A percentile compares a stretch with the other conserved stretches of the same genome.
phyloP scores from a whole-genome alignment of 2,888 invertebrate genomes.

The Anodontia alba region DNA sequence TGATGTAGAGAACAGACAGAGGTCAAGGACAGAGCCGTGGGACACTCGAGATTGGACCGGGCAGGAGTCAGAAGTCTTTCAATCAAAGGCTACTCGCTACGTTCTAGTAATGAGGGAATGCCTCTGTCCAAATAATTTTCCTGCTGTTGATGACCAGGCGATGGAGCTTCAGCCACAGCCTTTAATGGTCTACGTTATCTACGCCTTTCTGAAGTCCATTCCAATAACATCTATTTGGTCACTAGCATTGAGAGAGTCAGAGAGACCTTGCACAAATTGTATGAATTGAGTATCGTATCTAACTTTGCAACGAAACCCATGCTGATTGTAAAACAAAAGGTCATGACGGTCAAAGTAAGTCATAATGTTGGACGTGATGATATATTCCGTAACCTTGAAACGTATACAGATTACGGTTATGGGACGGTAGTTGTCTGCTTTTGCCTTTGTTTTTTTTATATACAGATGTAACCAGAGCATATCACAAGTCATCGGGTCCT shows the following conservation, averaged over 20 bases:
- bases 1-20: background rate
- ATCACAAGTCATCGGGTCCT: no score
- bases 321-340: background rate
- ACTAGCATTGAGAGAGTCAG: background rate
- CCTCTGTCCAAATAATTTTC: background rate
- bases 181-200: no score
- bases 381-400: no score
- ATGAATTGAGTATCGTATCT: no score
- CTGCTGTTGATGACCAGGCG: background rate
- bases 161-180: background rate
- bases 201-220: no score
- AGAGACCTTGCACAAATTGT: slow-evolving; percentile 7
- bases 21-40: background rate
- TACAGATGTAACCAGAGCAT: no score
- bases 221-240: background rate
- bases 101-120: background rate
- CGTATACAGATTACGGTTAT: no score
- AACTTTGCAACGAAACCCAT: background rate
- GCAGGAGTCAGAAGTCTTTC: background rate
- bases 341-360: background rate
- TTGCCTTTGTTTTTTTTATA: no score
- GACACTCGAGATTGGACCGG: background rate
- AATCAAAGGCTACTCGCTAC: background rate
- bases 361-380: no score
- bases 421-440: no score